phyloP scores from a whole-genome alignment of 1,140 invertebrate species.

The Orchesella cincta region DNA sequence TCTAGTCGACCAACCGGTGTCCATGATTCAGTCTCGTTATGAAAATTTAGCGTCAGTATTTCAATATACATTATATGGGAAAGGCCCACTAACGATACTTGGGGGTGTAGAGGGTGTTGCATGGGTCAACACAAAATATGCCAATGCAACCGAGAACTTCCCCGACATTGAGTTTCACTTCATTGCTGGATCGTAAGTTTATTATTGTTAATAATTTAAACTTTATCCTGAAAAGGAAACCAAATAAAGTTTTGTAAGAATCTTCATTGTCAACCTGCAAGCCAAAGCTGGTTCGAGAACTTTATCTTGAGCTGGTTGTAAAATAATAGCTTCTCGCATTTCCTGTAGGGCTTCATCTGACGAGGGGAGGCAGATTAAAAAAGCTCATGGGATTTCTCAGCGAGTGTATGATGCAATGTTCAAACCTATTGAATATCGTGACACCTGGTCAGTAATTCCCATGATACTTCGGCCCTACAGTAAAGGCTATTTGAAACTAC shows the following conservation, averaged over 20 bases:
- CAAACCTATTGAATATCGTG: slow-evolving; percentile 53
- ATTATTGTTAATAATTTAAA: background rate
- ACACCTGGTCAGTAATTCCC: slow-evolving; percentile 68
- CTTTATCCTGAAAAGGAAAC: background rate
- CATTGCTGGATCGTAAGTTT: slow-evolving; percentile 71
- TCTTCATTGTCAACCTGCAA: background rate
- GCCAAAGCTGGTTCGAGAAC: too few species aligned
- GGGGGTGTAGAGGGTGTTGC: slow-evolving; percentile 87
- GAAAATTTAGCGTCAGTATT: slow-evolving; percentile 74
- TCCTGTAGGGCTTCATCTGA: slow-evolving; percentile 71
- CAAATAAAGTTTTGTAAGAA: background rate
- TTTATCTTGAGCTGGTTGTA: too few species aligned
- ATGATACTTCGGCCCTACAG: slow-evolving; percentile 77
- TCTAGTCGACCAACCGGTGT: slow-evolving; percentile 74
- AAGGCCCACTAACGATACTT: slow-evolving; percentile 81
- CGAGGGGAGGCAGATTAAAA: slow-evolving; percentile 76
- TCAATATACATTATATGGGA: slow-evolving; percentile 75
- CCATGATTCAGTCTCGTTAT: slow-evolving; percentile 73
- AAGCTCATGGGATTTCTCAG: slow-evolving; percentile 70
- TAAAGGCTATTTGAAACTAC: slow-evolving; percentile 65
- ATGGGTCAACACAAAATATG: slow-evolving; percentile 89
- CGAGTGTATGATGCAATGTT: slow-evolving; percentile 53
- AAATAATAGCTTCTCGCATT: background rate
- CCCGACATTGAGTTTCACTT: slow-evolving; percentile 93
- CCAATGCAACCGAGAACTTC: slow-evolving; percentile 78